phyloP scores from a whole-genome alignment of 1,140 invertebrate species.

The Thereuonema tuberculata region DNA sequence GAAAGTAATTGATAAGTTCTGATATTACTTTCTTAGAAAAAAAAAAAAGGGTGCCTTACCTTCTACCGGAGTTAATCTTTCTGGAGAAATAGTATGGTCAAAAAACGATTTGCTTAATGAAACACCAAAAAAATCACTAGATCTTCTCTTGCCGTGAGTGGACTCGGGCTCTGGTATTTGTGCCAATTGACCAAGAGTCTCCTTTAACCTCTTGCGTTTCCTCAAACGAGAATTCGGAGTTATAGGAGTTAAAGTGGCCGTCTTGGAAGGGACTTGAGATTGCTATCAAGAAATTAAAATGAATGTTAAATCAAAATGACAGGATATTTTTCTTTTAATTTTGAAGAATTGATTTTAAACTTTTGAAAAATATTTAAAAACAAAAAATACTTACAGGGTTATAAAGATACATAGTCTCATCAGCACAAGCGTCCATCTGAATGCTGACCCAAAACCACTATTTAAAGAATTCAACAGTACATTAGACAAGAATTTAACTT shows the following conservation, averaged over 20 bases:
- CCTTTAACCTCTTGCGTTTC: conserved; percentile 16
- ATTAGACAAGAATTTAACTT: no score
- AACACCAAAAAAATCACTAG: conserved; percentile 4
- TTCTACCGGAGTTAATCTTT: conserved; percentile 3
- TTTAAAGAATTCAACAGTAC: neutral
- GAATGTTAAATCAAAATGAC: no score
- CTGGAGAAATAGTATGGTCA: conserved; percentile 18
- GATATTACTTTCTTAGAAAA: no score
- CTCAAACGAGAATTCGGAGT: conserved; percentile 11
- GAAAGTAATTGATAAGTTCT: no score
- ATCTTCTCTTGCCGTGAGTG: conserved; percentile 1
- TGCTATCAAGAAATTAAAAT: no score
- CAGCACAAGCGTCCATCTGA: conserved; percentile 82
- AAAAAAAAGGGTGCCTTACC: no score
- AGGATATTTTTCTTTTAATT: no score
- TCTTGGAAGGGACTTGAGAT: conserved; percentile 7
- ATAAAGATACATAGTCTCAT: conserved; percentile 62
- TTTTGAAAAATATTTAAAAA: conserved; percentile 36
- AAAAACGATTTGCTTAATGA: conserved; percentile 18
- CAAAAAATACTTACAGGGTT: conserved; percentile 13
- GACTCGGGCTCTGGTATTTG: conserved; percentile 14
- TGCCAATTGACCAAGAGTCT: conserved; percentile 15
- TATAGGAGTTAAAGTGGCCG: neutral
- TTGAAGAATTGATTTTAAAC: conserved; percentile 5
- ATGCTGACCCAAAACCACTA: conserved; percentile 96